These are phyloP conservation scores for Pegoplata infirma DNA, from an alignment of 2,888 invertebrate species.

Conservation along the genomic window DNA sequence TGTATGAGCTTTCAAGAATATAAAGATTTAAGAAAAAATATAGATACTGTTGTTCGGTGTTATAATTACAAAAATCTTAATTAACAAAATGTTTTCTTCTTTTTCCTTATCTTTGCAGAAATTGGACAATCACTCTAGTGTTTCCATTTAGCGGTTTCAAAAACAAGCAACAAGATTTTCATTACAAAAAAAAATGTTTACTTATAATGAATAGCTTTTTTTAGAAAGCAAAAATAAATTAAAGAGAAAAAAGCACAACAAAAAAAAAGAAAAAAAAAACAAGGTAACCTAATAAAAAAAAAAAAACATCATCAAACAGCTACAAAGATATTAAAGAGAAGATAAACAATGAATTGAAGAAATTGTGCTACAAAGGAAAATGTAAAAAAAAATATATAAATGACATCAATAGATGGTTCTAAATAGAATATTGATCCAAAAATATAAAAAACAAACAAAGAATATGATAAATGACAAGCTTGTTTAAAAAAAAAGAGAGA, in stretches of 20 bases:
- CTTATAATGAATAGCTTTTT: neutral
- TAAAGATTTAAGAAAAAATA: too few relatives aligned
- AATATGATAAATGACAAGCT: constrained; percentile 28
- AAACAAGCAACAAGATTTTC: constrained; percentile 43
- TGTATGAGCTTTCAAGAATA: too few relatives aligned
- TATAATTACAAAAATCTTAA: neutral
- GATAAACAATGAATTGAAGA: constrained; percentile 2
- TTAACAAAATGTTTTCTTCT: neutral
- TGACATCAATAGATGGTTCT: constrained; percentile 22
- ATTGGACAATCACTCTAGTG: constrained; percentile 59
- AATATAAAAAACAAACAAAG: too few relatives aligned
- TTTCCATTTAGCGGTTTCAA: constrained; percentile 60
- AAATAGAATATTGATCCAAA: constrained; percentile 7
- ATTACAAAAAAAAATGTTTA: neutral
- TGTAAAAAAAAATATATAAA: too few relatives aligned
- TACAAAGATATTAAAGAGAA: constrained; percentile 21
- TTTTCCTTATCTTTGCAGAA: constrained; percentile 47
- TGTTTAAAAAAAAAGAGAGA: too few relatives aligned
- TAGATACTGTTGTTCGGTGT: too few relatives aligned
- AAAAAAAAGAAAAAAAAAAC: neutral
- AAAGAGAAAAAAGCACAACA: neutral
- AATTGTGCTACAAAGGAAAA: constrained; percentile 12
- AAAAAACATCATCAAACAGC: constrained; percentile 3
- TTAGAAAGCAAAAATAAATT: neutral
- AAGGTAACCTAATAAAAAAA: neutral